These are phyloP conservation scores for Acronicta psi DNA, from an alignment of 2,888 invertebrate genomes.

Conservation along the genomic window DNA sequence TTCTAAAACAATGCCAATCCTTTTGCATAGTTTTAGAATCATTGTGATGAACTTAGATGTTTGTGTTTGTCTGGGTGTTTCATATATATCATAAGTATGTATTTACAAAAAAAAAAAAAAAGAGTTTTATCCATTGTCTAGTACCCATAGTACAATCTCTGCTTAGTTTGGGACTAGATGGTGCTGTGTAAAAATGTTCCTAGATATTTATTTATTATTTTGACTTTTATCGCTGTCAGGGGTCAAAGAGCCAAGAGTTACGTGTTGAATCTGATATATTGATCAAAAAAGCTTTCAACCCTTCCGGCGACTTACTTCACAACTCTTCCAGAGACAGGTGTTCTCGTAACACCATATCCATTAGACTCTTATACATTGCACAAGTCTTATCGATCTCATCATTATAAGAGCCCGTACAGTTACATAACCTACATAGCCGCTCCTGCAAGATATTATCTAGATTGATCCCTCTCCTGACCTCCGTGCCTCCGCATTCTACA, in stretches of 20 bases:
- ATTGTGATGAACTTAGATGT: too few relatives aligned
- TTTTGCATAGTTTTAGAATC: too few relatives aligned
- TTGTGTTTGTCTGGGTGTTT: too few relatives aligned
- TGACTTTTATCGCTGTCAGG: conserved; percentile 29
- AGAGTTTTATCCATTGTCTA: too few relatives aligned
- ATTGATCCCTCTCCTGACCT: conserved; percentile 28
- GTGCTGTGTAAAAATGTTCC: too few relatives aligned
- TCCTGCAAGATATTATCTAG: conserved; percentile 34
- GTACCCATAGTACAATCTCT: too few relatives aligned
- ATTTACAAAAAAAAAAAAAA: too few relatives aligned
- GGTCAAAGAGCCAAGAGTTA: not conserved
- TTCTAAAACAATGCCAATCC: not conserved
- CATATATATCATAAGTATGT: too few relatives aligned
- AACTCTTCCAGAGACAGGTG: conserved; percentile 7
- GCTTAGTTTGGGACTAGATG: too few relatives aligned
- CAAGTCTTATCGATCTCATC: conserved; percentile 25
- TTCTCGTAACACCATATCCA: not conserved
- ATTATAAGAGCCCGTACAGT: conserved; percentile 21
- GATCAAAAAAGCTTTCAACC: not conserved
- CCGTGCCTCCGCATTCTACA: not conserved
- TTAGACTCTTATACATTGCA: conserved; percentile 6
- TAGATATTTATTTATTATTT: too few relatives aligned
- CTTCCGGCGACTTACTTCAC: not conserved
- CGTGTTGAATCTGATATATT: not conserved
- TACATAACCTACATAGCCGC: conserved; percentile 29